Evolutionary conservation across 2,113 vertebrate species (phyloP), one percentile per base, ranked within the genome.

Genomic region (Corythaeola cristata): DNA sequence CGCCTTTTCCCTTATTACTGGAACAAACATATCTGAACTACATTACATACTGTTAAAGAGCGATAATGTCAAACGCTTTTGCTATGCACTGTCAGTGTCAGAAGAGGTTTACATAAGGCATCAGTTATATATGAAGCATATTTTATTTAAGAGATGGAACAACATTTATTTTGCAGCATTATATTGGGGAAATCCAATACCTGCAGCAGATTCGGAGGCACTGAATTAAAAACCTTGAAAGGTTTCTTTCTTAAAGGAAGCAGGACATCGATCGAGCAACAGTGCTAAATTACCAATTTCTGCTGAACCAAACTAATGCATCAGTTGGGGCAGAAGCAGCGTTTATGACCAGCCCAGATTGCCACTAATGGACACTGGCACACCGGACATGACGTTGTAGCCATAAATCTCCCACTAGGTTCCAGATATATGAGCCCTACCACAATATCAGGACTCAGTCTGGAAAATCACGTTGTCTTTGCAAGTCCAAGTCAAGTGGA

Each of bases 171-270:
- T 44, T 60, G 2, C 73, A 81, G 35, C 47, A 49, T 91, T 81
- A 11, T 47, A 49, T 3, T 9, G 80, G 41, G 55, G 64, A 72
- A 88, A 85, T 37, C 64, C 37, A 72, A 60, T 44, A 92, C 52
- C 52, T 79, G 63, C 77, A 76, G 66, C 69, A 93, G 45, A 60
- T 82, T 20, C 68, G 66, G 62, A 84, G 44, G 35, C 56, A 62
- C 18, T 49, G 67, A 85, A 93, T 72, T 71, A 56, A 88, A 87
- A 78, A 32, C n/a, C 26, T 44, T 69, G 49, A 63, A 71, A 93
- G 62, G 74, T 62, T 93, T 78, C 28, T 67, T 85, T 91, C 69
- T 76, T 89, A 44, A 78, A 85, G 94, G 81, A 94, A 91, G 79
- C n/a, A 69, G 76, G 81, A 19, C 81, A 89, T 47, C 3, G 74